Evolutionary conservation across 2,113 vertebrate species (phyloP).

Genomic region (Pseudopodoces humilis): DNA sequence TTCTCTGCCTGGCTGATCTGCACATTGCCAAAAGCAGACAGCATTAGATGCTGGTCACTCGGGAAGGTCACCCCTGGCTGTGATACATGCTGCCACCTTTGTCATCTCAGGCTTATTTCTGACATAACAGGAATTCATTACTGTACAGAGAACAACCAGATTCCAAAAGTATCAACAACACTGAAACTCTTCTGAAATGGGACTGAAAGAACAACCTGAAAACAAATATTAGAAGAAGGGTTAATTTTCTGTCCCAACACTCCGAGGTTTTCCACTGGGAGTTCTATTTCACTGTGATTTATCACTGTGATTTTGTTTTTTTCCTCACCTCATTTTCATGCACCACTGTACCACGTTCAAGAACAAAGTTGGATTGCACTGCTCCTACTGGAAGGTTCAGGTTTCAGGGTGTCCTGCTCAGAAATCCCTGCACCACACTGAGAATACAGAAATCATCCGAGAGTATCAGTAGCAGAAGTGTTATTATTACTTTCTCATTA

Average conservation of each 20-base stretch:
- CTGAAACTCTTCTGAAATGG: not conserved
- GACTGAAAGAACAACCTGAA: not conserved
- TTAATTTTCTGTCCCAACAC: not conserved
- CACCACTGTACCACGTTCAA: too few relatives aligned
- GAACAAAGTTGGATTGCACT: not conserved
- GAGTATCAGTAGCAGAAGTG: not conserved
- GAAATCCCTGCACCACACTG: not conserved
- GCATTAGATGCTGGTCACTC: not conserved
- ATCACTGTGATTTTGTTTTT: not conserved
- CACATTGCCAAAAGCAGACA: not conserved
- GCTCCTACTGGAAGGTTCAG: not conserved
- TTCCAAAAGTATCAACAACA: not conserved
- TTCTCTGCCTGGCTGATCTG: conserved; percentile 14
- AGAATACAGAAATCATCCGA: not conserved
- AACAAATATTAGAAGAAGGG: not conserved
- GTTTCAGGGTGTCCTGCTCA: not conserved
- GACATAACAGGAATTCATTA: not conserved
- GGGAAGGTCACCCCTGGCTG: conserved; percentile 5
- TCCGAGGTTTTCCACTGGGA: not conserved
- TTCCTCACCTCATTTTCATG: not conserved
- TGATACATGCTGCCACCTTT: not conserved
- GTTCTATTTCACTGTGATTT: not conserved
- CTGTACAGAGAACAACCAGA: not conserved
- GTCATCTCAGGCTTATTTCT: not conserved
- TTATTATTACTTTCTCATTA: not conserved